Evolutionary conservation across 2,888 invertebrate genomes (phyloP).

Genomic region (Escarpia spicata): DNA sequence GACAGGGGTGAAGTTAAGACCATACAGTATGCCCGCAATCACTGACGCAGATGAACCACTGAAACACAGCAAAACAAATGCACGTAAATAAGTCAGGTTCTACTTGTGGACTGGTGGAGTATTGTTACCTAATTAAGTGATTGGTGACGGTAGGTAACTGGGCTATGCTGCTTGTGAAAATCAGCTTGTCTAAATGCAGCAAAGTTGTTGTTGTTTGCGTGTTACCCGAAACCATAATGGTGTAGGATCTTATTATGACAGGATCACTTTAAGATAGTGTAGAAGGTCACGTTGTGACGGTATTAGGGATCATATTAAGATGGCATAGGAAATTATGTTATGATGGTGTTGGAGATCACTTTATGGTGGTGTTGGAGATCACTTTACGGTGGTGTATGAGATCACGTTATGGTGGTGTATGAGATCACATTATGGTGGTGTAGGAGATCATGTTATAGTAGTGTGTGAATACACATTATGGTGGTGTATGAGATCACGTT

Average conservation of each 20-base stretch:
- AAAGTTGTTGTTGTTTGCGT: not conserved
- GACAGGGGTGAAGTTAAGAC: slow-evolving; percentile 67
- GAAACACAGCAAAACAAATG: slow-evolving; percentile 37
- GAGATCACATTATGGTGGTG: not conserved
- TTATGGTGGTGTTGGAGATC: not conserved
- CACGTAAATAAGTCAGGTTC: too few relatives aligned
- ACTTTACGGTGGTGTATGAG: not conserved
- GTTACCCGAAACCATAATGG: not conserved
- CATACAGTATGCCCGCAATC: slow-evolving; percentile 66
- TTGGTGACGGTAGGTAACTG: too few relatives aligned
- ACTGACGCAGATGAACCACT: slow-evolving; percentile 65
- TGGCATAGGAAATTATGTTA: not conserved
- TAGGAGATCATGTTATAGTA: not conserved
- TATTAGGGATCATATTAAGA: not conserved
- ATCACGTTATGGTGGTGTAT: not conserved
- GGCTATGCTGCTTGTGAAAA: not conserved
- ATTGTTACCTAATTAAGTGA: not conserved
- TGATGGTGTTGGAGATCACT: not conserved
- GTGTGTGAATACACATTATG: not conserved
- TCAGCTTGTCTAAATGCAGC: not conserved
- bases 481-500: not conserved
- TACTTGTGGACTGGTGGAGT: not conserved
- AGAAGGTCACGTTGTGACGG: not conserved
- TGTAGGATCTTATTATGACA: not conserved
- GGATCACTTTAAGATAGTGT: not conserved